A percentile compares a stretch with the other conserved stretches of the same genome.
These are phyloP conservation scores for Sylvilagus bachmani DNA, from an alignment of 2,113 vertebrate species.

Conservation along the genomic window DNA sequence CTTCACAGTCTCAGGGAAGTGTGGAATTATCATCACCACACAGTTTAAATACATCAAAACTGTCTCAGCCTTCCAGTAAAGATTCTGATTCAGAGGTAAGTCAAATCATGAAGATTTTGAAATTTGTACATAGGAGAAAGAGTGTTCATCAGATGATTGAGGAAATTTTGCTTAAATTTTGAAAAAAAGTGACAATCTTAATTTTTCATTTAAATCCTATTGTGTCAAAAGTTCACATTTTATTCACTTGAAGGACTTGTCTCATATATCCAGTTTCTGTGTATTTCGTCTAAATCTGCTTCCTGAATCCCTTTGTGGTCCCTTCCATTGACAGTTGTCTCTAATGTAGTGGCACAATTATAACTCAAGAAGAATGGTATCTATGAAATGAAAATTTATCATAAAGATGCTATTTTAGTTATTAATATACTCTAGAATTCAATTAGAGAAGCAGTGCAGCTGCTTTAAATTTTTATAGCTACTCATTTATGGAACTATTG, in stretches of 20 bases:
- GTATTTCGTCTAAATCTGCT: background rate
- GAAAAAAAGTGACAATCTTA: background rate
- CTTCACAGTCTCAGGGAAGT: slow-evolving; percentile 66
- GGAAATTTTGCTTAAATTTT: background rate
- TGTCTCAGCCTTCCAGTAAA: slow-evolving; percentile 53
- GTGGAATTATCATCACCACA: slow-evolving; percentile 50
- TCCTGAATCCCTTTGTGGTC: background rate
- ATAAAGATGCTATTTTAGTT: background rate
- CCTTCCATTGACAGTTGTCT: background rate
- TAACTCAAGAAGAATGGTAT: background rate
- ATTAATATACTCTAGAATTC: slow-evolving; percentile 30
- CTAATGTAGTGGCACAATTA: background rate
- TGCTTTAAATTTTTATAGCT: background rate
- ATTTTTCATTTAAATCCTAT: slow-evolving; percentile 23
- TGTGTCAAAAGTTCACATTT: background rate
- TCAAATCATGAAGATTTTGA: slow-evolving; percentile 54
- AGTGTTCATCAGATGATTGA: background rate
- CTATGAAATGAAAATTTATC: background rate
- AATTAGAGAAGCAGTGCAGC: too few relatives aligned
- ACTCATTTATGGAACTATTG: background rate
- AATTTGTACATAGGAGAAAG: background rate
- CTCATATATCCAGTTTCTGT: background rate
- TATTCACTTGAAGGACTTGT: background rate
- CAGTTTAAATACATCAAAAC: slow-evolving; percentile 62
- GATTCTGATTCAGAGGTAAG: slow-evolving; percentile 83